Evolutionary conservation across 2,113 vertebrate species (phyloP).

Genomic region (Brevimyrus niger): DNA sequence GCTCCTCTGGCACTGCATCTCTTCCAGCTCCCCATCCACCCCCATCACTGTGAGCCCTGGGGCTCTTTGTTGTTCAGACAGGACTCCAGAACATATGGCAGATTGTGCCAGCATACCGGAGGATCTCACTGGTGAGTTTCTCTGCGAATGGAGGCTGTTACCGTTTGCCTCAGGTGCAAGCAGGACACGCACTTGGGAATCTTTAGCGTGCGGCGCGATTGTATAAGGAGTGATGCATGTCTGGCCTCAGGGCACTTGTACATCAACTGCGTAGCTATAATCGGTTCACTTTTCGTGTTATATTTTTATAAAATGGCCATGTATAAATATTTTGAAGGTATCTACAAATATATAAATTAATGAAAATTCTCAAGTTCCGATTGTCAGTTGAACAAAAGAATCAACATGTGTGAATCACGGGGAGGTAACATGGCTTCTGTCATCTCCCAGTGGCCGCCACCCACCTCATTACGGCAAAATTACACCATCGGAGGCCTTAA

Average conservation of each 20-base stretch:
- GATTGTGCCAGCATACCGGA: neutral
- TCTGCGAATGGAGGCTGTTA: neutral
- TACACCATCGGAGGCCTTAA: neutral
- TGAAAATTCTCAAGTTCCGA: neutral
- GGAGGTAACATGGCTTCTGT: neutral
- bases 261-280: neutral
- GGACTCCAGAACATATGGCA: neutral
- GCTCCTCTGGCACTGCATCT: neutral
- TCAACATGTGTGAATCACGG: neutral
- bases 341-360: neutral
- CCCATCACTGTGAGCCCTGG: neutral
- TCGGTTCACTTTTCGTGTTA: neutral
- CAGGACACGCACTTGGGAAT: neutral
- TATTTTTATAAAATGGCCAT: neutral
- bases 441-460: neutral
- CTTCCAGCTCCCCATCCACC: neutral
- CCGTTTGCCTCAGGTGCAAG: neutral
- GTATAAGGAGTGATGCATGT: neutral
- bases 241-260: neutral
- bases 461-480: neutral
- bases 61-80: neutral
- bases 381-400: neutral
- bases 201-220: neutral
- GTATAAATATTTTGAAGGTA: neutral
- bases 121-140: neutral